These are phyloP conservation scores for Agriopis marginaria DNA, from an alignment of 2,888 invertebrate species.

Conservation along the genomic window DNA sequence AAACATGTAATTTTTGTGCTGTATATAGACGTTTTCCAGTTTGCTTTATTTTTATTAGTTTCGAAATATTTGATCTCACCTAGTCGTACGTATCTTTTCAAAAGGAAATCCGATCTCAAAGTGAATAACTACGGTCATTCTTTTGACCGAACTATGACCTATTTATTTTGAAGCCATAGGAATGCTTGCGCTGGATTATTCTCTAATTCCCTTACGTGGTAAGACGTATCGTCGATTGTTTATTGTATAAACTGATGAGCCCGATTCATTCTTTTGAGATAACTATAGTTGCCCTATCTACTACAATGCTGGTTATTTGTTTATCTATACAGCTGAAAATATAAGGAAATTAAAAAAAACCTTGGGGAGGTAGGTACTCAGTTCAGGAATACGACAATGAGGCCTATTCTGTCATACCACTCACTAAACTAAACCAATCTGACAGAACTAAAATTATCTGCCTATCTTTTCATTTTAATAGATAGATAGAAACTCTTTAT, in stretches of 20 bases:
- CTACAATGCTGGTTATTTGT: no score
- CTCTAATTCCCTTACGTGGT: conserved; percentile 52
- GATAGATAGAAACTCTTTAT: no score
- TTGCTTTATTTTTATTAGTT: no score
- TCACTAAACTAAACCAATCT: no score
- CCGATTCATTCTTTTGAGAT: conserved; percentile 7
- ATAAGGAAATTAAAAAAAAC: neutral
- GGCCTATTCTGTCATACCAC: no score
- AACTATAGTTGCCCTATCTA: neutral
- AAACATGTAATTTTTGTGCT: no score
- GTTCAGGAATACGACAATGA: no score
- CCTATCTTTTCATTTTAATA: no score
- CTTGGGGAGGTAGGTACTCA: neutral
- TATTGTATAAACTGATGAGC: conserved; percentile 28
- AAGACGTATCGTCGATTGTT: conserved; percentile 40
- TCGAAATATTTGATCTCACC: no score
- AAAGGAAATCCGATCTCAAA: conserved; percentile 6
- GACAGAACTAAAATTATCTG: no score
- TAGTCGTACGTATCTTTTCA: no score
- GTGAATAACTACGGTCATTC: conserved; percentile 10
- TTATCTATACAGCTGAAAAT: neutral
- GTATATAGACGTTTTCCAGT: no score
- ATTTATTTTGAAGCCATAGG: conserved; percentile 57
- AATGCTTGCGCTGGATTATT: conserved; percentile 55
- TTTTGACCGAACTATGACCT: conserved; percentile 50